Base-by-base conservation (phyloP, 2,888 invertebrate genomes). In the Frankliniella fusca region DNA sequence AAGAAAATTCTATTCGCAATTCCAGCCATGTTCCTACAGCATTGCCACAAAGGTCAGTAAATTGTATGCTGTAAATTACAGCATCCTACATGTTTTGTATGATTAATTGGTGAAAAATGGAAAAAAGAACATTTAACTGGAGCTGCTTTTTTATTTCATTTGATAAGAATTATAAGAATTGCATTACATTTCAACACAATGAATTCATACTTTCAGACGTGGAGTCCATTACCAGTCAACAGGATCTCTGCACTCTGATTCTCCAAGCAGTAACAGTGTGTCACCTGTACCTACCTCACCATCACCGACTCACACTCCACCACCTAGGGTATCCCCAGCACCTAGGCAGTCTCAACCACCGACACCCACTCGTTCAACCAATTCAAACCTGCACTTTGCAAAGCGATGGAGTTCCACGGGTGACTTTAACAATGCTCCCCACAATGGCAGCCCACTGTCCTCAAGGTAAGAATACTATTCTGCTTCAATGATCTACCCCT, bases 401-500 rank as follows among this genome's bases (percentile, higher is more conserved):
- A 95, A 94, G 88, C 89, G 94, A 83, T 95, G 95, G 95, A 94
- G 92, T 87, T 94, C 94, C 28, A 95, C 95, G 0, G 94, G 94
- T 8, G 95, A 95, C 89, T 95, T 95, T 89, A 92, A 93, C 86
- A 89, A 91, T 85, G 88, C 89, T 80, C 87, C 88, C 50, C 79
- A 81, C 80, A 83, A 82, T 70, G 82, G 83, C 28, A 82, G 87
- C 86, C 86, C 88, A 85, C 87, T 87, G 85, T 87, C 89, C 83
- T 87, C 89, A 84, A 89, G 90, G 91, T 88, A 89, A 89, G 70
- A 70, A 70, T n/a, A 23, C 70, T 70, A 23, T 7, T 18, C 23
- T 23, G 23, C 83, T 80, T 80, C 50, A 54, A 23, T 83, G 23
- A 23, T 23, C 23, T 70, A 23, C 8, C 54, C 18, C 8, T 54